These are phyloP conservation scores for Drosophila ochracea DNA, from an alignment of 2,888 invertebrate genomes.

Conservation along the genomic window DNA sequence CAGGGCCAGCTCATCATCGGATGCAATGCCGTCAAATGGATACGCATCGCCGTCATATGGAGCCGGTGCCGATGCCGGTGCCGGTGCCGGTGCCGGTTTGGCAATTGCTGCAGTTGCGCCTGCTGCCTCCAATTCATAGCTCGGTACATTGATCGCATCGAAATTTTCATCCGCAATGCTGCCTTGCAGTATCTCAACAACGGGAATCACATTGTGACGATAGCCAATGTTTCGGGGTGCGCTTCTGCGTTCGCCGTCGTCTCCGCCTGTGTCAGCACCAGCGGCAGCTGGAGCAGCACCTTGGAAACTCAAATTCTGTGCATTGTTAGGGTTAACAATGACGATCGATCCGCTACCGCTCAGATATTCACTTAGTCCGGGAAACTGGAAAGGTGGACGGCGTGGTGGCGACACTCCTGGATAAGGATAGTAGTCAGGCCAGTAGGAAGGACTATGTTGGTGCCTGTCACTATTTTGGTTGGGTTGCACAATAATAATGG, in stretches of 20 bases:
- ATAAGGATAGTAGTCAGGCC: conserved; percentile 33
- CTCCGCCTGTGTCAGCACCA: not conserved
- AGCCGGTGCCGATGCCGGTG: not conserved
- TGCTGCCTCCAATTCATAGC: conserved; percentile 8
- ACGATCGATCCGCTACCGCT: conserved; percentile 29
- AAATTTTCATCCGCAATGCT: conserved; percentile 41
- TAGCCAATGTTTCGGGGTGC: not conserved
- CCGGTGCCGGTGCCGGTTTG: not conserved
- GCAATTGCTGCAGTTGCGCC: not conserved
- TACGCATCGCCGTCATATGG: conserved; percentile 34
- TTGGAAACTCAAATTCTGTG: conserved; percentile 17
- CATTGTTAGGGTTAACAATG: conserved; percentile 60
- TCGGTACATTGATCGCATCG: conserved; percentile 35
- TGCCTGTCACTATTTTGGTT: conserved; percentile 23
- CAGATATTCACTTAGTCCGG: conserved; percentile 5
- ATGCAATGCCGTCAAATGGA: conserved; percentile 13
- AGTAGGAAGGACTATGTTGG: conserved; percentile 27
- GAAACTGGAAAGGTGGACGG: conserved; percentile 9
- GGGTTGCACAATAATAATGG: conserved; percentile 46
- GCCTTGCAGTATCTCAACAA: conserved; percentile 44
- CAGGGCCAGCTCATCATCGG: conserved; percentile 52
- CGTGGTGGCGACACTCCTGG: not conserved
- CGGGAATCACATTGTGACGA: conserved; percentile 21
- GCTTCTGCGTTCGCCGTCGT: not conserved
- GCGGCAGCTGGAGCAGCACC: not conserved